Conservation (phyloP, 53 echinoderm and acorn worm genomes). For the Mesocentrotus franciscanus region DNA sequence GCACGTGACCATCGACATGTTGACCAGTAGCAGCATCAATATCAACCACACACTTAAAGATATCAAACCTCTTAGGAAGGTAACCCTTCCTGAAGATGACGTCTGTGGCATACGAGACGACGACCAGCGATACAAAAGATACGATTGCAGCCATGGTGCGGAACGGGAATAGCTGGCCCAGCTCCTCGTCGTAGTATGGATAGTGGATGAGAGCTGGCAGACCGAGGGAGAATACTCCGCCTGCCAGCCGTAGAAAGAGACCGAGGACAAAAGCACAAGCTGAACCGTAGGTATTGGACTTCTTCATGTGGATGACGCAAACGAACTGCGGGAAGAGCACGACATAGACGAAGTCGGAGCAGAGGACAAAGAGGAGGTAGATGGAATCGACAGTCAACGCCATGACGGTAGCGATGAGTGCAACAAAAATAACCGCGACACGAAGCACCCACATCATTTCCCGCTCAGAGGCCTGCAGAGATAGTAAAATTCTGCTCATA, state of each 20-base stretch:
- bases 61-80: slow-evolving; percentile 68
- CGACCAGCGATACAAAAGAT: slow-evolving; percentile 68
- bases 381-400: slow-evolving; percentile 68
- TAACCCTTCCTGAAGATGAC: slow-evolving; percentile 67
- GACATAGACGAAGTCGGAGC: slow-evolving; percentile 73
- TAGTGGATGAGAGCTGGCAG: slow-evolving; percentile 80
- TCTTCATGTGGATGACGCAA: slow-evolving; percentile 66
- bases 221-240: slow-evolving; percentile 71
- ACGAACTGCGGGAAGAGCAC: slow-evolving; percentile 72
- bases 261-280: slow-evolving; percentile 71
- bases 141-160: slow-evolving; percentile 75
- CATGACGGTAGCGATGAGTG: slow-evolving; percentile 60
- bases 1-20: background rate
- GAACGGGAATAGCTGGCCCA: slow-evolving; percentile 87
- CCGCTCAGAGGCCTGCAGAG: slow-evolving; percentile 66
- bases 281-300: slow-evolving; percentile 89
- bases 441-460: slow-evolving; percentile 71
- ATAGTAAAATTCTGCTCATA: background rate
- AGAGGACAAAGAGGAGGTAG: slow-evolving; percentile 69
- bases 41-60: slow-evolving; percentile 74
- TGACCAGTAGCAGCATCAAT: background rate
- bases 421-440: slow-evolving; percentile 17
- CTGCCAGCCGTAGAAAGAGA: slow-evolving; percentile 76
- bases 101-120: slow-evolving; percentile 74
- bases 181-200: slow-evolving; percentile 72